Evolutionary conservation across 2,888 invertebrate species (phyloP), one percentile per base, ranked within the genome.

Genomic region (Spicauda simplicius): DNA sequence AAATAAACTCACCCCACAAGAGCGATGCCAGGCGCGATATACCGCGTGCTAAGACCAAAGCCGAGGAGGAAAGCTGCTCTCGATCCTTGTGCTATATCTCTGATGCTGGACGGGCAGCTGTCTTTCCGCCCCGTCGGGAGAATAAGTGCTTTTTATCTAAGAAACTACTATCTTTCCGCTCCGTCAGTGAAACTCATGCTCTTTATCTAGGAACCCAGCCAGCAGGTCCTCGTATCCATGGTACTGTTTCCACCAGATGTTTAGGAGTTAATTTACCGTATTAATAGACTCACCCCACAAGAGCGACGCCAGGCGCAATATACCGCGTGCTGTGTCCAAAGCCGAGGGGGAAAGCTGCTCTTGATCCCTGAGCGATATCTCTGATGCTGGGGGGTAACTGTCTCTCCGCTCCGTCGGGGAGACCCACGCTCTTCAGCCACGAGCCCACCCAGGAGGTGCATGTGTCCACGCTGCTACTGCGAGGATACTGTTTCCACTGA

Each of bases 11-110:
- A 97, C 98, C 99, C 99, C 58, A 99, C 94, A 0, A 99, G 93
- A 14, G 96, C 98, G 7, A 97, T 96, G 6, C 98, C 95, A 5
- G 95, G 94, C n/a, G 94, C 94, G 0, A 97, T 95, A 83, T 99
- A 99, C 76, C 96, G 95, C 0, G 97, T 95, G 55, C 98, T 96
- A 85, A 99, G 99, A 0, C 98, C 97, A 78, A 99, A 97, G 37
- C 97, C 97, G 10, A 99, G 93, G 0, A 99, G 99, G 90, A 99
- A 99, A 30, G 96, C 96, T 14, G 98, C 99, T 50, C 98, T 94
- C 14, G 96, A 96, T 3, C 88, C 90, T 25, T 94, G 86, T 33
- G 87, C 94, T 1, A 97, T 91, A 10, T 85, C 86, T 4, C 89
- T 78, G 8, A 97, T 89, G 25, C 95, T 96, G 0, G 98, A 98